phyloP scores from a whole-genome alignment of 2,113 vertebrate genomes.

The Junco hyemalis region DNA sequence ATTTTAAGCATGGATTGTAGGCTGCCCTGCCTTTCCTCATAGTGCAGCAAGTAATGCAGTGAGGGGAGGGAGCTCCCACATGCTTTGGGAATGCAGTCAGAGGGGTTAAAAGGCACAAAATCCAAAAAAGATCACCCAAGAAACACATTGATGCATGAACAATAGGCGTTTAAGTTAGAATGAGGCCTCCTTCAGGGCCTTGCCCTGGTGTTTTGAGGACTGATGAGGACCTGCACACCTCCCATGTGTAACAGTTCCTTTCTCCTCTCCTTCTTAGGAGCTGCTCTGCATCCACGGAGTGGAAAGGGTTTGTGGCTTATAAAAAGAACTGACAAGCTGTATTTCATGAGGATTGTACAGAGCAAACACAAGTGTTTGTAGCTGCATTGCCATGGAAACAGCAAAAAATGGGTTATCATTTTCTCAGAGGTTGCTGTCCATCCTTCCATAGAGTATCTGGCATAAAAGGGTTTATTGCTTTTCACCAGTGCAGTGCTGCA shows the following conservation, averaged over 20 bases:
- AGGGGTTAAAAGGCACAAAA: neutral
- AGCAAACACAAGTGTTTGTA: slow-evolving; percentile 54
- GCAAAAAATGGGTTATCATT: neutral
- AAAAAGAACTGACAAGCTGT: slow-evolving; percentile 18
- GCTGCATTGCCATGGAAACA: slow-evolving; percentile 50
- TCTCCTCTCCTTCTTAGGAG: slow-evolving; percentile 82
- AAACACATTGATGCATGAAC: slow-evolving; percentile 33
- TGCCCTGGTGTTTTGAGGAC: slow-evolving; percentile 53
- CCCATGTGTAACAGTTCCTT: neutral
- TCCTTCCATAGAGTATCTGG: neutral
- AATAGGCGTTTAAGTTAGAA: slow-evolving; percentile 63
- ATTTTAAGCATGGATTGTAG: slow-evolving; percentile 30
- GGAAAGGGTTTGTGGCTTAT: slow-evolving; percentile 25
- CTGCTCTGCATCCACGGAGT: slow-evolving; percentile 66
- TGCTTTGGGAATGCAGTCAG: neutral
- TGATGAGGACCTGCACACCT: slow-evolving; percentile 57
- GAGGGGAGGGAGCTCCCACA: neutral
- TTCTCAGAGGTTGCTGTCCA: neutral
- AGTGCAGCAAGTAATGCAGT: neutral
- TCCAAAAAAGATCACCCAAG: slow-evolving; percentile 59
- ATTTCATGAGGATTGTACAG: neutral
- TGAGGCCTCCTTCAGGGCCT: slow-evolving; percentile 64
- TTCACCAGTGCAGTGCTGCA: neutral
- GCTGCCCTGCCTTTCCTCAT: neutral
- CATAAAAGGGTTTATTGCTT: neutral